Evolutionary conservation across 1,140 invertebrate species (phyloP), one percentile per base, ranked within the genome.

Genomic region (Acyrthosiphon pisum): DNA sequence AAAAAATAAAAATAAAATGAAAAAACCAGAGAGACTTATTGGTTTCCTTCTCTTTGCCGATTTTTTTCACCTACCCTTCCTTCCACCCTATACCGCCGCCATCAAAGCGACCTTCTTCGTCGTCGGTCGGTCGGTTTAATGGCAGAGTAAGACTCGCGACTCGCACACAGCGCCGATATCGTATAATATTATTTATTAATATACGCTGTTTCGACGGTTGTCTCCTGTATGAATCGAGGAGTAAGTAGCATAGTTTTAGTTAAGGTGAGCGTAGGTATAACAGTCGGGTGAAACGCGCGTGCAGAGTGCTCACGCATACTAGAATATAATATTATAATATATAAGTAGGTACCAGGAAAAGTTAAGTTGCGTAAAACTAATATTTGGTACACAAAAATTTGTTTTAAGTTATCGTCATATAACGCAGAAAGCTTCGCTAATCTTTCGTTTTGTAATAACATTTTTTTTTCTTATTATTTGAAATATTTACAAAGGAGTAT

Each of bases 21-120:
- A 41, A 84, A 68, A 56, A 26, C 53, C 48, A 56, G 37, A 44
- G 53, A 89, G 89, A 90, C 89, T 60, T 90, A 68, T 90, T 90
- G 89, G 89, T 90, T 90, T 90, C 89, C 88, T 41, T 60, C 53
- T 60, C 35, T 90, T 41, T 60, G 35, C 35, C 9, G 53, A 41
- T 41, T 60, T 60, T n/a, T 90, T 41, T 56, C 35, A 26, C 56
- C 60, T n/a, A 11, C 60, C 60, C 30, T 18, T 1, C 11, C 30
- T 60, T 68, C n/a, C 60, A n/a, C 60, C 60, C 60, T n/a, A 41
- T 41, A 68, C 60, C 30, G 3, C 60, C 30, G 4, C 30, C 50
- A 53, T 22, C 18, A 50, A 6, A 22, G 50, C 50, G 20, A 53
- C 50, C 20, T 50, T 9, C 83, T 30, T 46, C 50, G 18, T 2